Conservation (phyloP, 2,888 invertebrate species). For the Strigamia maritima region DNA sequence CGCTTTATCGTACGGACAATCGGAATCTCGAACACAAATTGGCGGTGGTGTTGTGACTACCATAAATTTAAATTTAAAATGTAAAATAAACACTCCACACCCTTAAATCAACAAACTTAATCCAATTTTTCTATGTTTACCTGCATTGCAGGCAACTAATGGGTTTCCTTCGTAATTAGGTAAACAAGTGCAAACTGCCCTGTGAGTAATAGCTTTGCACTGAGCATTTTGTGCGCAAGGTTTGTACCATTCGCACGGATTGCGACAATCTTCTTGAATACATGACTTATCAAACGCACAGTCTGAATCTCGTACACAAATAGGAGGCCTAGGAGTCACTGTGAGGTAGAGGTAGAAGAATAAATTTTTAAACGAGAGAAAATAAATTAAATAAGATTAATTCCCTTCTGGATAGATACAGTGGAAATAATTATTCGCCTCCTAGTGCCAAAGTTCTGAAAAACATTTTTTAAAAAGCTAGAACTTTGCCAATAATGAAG, state of each 20-base stretch:
- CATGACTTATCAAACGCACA: conserved; percentile 64
- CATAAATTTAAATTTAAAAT: neutral
- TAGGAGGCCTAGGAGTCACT: conserved; percentile 36
- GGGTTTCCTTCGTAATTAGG: conserved; percentile 60
- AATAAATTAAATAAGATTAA: neutral
- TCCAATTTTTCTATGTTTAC: conserved; percentile 15
- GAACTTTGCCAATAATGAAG: no score
- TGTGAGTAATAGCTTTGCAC: conserved; percentile 70
- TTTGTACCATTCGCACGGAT: conserved; percentile 65
- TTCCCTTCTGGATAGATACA: neutral
- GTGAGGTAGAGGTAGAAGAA: neutral
- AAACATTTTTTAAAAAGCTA: no score
- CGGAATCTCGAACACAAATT: conserved; percentile 37
- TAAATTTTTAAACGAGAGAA: neutral
- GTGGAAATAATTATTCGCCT: neutral
- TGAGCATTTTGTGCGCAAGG: conserved; percentile 80
- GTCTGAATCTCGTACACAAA: conserved; percentile 41
- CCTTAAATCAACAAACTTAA: neutral
- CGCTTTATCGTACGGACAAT: conserved; percentile 39
- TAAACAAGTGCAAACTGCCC: conserved; percentile 69
- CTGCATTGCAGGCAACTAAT: conserved; percentile 40
- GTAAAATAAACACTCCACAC: no score
- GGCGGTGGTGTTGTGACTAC: conserved; percentile 26
- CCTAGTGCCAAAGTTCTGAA: no score
- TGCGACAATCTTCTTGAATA: conserved; percentile 73